Percentiles rank a stretch among this genome's conserved stretches.
Evolutionary conservation across 2,113 vertebrate species (phyloP).

Genomic region (Paradisaea rubra): DNA sequence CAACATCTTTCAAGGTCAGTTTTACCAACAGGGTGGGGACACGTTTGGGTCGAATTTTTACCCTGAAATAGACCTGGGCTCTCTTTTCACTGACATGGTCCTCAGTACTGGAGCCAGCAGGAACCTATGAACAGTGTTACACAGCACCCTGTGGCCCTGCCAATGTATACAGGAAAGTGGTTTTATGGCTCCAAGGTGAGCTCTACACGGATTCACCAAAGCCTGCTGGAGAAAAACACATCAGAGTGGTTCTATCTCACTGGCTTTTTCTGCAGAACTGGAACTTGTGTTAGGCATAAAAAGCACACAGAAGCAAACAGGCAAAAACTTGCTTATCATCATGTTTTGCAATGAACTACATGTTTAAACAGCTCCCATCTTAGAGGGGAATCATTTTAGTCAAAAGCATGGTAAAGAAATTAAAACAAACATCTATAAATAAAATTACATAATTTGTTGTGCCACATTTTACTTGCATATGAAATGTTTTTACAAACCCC

Average conservation of each 20-base stretch:
- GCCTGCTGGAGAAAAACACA: neutral
- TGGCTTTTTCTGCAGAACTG: neutral
- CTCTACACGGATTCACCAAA: neutral
- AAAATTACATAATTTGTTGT: neutral
- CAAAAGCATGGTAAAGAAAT: neutral
- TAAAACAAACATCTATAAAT: neutral
- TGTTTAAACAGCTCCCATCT: neutral
- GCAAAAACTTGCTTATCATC: neutral
- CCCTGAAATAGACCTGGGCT: neutral
- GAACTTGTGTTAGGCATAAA: neutral
- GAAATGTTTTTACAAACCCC: conserved; percentile 32
- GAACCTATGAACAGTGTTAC: neutral
- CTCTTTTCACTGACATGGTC: neutral
- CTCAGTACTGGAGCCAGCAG: neutral
- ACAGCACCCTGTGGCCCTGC: neutral
- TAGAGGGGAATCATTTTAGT: neutral
- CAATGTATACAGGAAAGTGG: neutral
- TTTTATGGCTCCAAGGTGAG: neutral
- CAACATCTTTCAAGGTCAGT: neutral
- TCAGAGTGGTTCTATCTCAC: neutral
- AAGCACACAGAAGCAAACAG: neutral
- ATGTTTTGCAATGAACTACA: neutral
- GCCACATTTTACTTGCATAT: neutral
- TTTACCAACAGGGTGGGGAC: neutral
- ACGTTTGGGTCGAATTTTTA: neutral